A percentile compares a stretch with the other conserved stretches of the same genome.
These are phyloP conservation scores for Pedionomus torquatus DNA, from an alignment of 2,113 vertebrate species.

Conservation along the genomic window DNA sequence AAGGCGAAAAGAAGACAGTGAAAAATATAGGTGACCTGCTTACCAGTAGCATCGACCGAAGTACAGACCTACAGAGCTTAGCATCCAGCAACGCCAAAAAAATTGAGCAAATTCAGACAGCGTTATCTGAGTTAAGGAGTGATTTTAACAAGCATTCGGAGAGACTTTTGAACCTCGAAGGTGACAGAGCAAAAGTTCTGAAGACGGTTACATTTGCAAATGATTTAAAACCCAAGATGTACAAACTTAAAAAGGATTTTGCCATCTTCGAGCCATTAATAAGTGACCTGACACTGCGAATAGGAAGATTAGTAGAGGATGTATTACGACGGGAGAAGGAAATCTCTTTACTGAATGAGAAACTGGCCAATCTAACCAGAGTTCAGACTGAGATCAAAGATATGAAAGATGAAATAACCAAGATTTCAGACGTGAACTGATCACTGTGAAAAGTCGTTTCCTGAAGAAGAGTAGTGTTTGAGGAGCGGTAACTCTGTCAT, in stretches of 20 bases:
- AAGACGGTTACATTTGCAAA: conserved; percentile 86
- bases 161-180: conserved; percentile 84
- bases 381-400: conserved; percentile 73
- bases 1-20: conserved; percentile 81
- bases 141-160: conserved; percentile 74
- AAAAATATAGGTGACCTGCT: conserved; percentile 87
- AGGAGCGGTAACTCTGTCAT: neutral
- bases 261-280: conserved; percentile 82
- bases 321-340: conserved; percentile 80
- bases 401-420: conserved; percentile 72
- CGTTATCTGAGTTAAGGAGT: conserved; percentile 76
- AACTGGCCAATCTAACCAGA: conserved; percentile 80
- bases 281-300: conserved; percentile 86
- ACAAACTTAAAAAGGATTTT: conserved; percentile 85
- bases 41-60: conserved; percentile 86
- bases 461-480: neutral
- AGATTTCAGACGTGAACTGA: conserved; percentile 72
- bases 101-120: conserved; percentile 74
- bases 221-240: conserved; percentile 91
- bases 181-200: conserved; percentile 85
- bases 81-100: conserved; percentile 80
- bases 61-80: conserved; percentile 76
- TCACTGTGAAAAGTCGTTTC: neutral
- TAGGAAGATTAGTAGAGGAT: conserved; percentile 87
- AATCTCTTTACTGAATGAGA: conserved; percentile 81